Base-by-base conservation (phyloP, 2,113 vertebrate species). In the Calypte anna region DNA sequence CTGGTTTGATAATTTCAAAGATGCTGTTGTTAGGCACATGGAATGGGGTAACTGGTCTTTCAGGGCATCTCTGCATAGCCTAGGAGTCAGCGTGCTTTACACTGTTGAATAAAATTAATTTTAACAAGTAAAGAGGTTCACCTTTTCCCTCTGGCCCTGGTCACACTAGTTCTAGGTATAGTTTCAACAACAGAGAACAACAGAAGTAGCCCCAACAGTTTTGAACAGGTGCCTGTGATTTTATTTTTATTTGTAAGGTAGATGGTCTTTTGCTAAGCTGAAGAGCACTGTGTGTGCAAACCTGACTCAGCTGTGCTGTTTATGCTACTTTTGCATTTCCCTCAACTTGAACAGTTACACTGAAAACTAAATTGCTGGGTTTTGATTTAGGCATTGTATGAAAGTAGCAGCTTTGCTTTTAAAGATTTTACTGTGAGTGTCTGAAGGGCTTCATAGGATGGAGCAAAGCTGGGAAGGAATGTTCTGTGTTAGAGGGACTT, bases 331-430 rank as follows among this genome's bases (percentile, higher is more conserved):
- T 59, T 73, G 14, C 19, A 4, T 90, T 78, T 88, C 61, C 54
- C 63, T 92, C 48, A 10, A 62, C 46, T 67, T 83, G 46, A 94
- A 73, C 64, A 78, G 72, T 63, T 27, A 44, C n/a, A 8, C 1
- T 93, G 88, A 84, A 89, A 93, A 75, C 59, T 70, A 81, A 93
- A 95, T 86, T 76, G 66, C 18, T 77, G 72, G 3, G 4, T 87
- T 95, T 85, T 40, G 51, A 50, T 91, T 70, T 53, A 53, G 66
- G 31, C 62, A 30, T 93, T 89, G 36, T 50, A 54, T 19, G 53
- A 33, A 75, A 53, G 88, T 48, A 96, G 61, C 68, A 81, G 73
- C 48, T 78, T 51, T 95, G 73, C 86, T 95, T 83, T 96, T 87
- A 77, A 70, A 40, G 55, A 62, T 80, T 8, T 57, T 70, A 6